These are phyloP conservation scores for Callipepla californica DNA, from an alignment of 2,113 vertebrate genomes.

Conservation along the genomic window DNA sequence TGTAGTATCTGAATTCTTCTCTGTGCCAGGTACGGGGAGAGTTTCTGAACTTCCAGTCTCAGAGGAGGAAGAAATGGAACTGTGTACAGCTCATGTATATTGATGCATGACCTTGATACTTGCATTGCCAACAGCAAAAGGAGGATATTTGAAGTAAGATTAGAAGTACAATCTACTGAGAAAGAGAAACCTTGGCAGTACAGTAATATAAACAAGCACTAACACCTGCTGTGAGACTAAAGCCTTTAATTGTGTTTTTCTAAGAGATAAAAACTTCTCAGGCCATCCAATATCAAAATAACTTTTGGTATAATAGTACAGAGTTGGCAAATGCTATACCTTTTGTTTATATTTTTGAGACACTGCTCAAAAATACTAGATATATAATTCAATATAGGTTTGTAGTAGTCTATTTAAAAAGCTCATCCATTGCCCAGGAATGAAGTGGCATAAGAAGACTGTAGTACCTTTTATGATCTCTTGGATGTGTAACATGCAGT, in stretches of 20 bases:
- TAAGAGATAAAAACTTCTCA: background rate
- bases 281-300: background rate
- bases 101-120: background rate
- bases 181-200: background rate
- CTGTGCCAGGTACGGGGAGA: background rate
- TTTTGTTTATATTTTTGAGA: background rate
- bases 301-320: background rate
- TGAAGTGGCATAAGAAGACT: background rate
- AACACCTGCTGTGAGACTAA: background rate
- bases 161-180: background rate
- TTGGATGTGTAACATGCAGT: background rate
- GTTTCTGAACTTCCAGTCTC: background rate
- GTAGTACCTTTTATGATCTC: background rate
- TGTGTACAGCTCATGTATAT: background rate
- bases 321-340: background rate
- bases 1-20: background rate
- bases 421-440: background rate
- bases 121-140: background rate
- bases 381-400: background rate
- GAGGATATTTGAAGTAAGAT: background rate
- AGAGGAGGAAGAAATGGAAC: background rate
- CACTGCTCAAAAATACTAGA: background rate
- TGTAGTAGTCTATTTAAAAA: background rate
- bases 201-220: background rate
- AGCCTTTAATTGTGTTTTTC: constrained; percentile 9